Conservation (phyloP, 2,797 vertebrate species). For the Pelodytes ibericus region DNA sequence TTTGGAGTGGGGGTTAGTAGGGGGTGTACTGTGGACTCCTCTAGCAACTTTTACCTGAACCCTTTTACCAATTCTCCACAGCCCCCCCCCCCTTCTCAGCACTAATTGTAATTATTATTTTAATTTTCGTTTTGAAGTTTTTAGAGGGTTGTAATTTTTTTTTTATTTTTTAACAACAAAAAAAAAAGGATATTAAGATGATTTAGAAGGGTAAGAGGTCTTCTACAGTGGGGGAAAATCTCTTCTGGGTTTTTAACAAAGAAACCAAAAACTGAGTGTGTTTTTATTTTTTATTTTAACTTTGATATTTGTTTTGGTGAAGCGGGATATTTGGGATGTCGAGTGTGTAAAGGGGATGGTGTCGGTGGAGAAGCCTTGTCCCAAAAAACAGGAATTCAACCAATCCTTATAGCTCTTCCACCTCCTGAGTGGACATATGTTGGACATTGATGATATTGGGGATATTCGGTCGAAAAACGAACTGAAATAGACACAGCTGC, state of each 20-base stretch:
- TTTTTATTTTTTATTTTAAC: neutral
- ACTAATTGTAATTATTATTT: slow-evolving; percentile 19
- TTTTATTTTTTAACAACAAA: too few species aligned
- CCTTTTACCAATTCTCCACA: too few species aligned
- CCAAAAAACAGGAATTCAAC: neutral
- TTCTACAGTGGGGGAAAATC: neutral
- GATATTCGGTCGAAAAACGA: slow-evolving; percentile 26
- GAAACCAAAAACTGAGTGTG: slow-evolving; percentile 20
- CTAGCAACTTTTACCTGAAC: neutral
- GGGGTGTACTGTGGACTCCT: slow-evolving; percentile 13
- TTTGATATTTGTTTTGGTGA: neutral
- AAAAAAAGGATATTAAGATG: slow-evolving; percentile 18
- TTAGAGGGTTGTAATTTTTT: slow-evolving; percentile 39
- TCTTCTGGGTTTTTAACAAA: slow-evolving; percentile 25
- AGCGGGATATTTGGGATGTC: slow-evolving; percentile 38
- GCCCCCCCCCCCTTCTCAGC: slow-evolving; percentile 8
- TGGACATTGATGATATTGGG: slow-evolving; percentile 16
- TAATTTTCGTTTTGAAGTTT: slow-evolving; percentile 18
- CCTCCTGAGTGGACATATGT: neutral
- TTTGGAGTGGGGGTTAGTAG: too few species aligned
- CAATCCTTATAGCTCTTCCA: neutral
- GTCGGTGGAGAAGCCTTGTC: neutral
- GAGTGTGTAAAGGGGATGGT: neutral
- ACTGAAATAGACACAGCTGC: slow-evolving; percentile 49
- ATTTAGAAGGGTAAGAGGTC: slow-evolving; percentile 10